phyloP scores from a whole-genome alignment of 2,113 vertebrate species.

The Rousettus leschenaultii region DNA sequence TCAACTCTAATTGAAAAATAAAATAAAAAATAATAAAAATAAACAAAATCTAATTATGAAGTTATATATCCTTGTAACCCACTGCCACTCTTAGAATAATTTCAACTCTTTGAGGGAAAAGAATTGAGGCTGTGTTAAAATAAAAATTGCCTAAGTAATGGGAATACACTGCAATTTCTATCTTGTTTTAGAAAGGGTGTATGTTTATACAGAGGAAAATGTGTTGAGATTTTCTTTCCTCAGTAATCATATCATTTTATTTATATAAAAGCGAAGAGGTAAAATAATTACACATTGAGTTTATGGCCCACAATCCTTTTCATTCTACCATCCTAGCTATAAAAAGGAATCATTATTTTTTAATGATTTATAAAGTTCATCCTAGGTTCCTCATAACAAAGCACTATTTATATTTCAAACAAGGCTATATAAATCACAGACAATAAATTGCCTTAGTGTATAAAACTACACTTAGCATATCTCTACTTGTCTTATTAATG shows the following conservation, averaged over 20 bases:
- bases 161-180: not conserved
- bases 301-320: not conserved
- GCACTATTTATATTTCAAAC: not conserved
- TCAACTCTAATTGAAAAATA: too few relatives aligned
- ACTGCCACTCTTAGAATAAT: not conserved
- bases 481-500: not conserved
- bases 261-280: not conserved
- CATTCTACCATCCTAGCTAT: not conserved
- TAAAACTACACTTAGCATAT: not conserved
- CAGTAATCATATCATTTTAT: not conserved
- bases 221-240: not conserved
- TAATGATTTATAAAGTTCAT: not conserved
- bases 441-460: not conserved
- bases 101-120: not conserved
- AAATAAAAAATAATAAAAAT: too few relatives aligned
- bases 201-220: not conserved
- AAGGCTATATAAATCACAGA: not conserved
- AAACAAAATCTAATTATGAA: not conserved
- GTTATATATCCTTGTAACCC: not conserved
- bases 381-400: not conserved
- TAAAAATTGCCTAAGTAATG: not conserved
- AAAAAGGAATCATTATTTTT: not conserved
- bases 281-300: not conserved
- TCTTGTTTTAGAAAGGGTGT: not conserved
- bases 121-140: not conserved